These are phyloP conservation scores for Meda fulgida DNA, from an alignment of 2,797 vertebrate species.

Conservation along the genomic window DNA sequence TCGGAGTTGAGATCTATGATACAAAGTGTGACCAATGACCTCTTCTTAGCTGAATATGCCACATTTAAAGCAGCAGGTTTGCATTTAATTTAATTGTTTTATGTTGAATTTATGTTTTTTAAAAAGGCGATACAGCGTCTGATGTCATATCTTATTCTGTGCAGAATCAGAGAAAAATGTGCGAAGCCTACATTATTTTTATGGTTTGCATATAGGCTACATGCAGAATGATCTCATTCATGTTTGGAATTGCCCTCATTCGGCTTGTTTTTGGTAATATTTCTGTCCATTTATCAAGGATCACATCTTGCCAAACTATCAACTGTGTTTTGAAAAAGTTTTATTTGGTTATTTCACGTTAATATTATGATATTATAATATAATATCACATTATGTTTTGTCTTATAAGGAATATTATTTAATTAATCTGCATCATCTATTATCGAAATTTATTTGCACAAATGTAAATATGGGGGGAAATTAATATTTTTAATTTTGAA, in stretches of 20 bases:
- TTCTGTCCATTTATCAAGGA: neutral
- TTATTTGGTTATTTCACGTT: neutral
- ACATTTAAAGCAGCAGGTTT: neutral
- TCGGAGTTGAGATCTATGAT: no score
- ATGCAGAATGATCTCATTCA: no score
- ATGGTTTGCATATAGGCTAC: no score
- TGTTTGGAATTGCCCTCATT: no score
- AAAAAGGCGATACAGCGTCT: neutral
- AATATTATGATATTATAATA: no score
- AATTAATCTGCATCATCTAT: neutral
- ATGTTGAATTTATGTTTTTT: neutral
- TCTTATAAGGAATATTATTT: neutral
- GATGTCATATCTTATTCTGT: neutral
- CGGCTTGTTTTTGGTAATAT: neutral
- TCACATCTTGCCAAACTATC: neutral
- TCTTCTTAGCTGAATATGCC: neutral
- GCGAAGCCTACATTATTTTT: no score
- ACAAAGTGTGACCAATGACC: neutral
- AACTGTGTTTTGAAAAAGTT: neutral
- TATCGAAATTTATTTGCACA: neutral
- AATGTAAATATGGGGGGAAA: no score
- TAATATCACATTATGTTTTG: no score
- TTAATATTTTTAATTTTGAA: neutral
- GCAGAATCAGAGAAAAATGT: no score
- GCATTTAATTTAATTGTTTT: neutral